A percentile compares a stretch with the other conserved stretches of the same genome.
Evolutionary conservation across 2,797 vertebrate genomes (phyloP).

Genomic region (Otolemur crassicaudatus): DNA sequence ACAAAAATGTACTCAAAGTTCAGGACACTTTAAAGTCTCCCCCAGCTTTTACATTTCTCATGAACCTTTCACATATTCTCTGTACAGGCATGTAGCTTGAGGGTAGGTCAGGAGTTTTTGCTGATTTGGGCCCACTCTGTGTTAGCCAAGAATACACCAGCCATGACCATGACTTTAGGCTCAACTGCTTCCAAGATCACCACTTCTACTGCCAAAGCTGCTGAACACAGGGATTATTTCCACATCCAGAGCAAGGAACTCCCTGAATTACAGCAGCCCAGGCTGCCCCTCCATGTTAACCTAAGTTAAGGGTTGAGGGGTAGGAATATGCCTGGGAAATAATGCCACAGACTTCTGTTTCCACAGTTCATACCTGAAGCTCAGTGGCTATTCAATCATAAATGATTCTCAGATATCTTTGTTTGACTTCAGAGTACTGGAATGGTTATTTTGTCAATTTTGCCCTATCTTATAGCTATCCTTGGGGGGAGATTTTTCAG

Average conservation of each 20-base stretch:
- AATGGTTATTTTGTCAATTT: background rate
- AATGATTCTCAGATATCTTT: background rate
- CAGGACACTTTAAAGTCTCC: background rate
- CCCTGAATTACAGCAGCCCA: background rate
- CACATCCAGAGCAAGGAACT: background rate
- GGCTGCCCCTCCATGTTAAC: background rate
- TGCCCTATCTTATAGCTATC: background rate
- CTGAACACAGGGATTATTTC: background rate
- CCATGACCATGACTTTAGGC: background rate
- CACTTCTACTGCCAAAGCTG: background rate
- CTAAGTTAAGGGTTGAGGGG: background rate
- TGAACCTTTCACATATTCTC: too few species aligned
- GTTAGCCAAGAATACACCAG: background rate
- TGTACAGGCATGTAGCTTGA: background rate
- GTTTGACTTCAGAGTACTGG: background rate
- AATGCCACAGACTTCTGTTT: background rate
- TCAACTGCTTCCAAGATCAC: background rate
- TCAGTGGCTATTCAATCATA: background rate
- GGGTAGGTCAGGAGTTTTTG: background rate
- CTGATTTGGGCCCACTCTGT: too few species aligned
- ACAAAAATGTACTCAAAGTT: background rate
- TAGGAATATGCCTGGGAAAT: background rate
- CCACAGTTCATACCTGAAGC: background rate
- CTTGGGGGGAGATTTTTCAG: background rate
- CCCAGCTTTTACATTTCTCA: background rate